Evolutionary conservation across 2,888 invertebrate genomes (phyloP), one percentile per base, ranked within the genome.

Genomic region (Temnothorax unifasciatus): DNA sequence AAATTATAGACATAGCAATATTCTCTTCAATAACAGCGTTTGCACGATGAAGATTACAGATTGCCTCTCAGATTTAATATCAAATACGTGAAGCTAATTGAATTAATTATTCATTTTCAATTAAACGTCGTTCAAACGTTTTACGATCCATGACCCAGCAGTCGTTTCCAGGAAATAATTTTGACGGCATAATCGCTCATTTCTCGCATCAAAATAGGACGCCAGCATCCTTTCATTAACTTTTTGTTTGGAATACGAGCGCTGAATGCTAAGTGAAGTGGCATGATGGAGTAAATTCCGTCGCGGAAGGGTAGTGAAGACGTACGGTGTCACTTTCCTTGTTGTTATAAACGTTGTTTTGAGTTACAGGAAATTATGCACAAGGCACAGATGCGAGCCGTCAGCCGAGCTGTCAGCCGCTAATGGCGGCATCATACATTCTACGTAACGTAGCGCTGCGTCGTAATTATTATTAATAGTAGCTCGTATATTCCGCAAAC

Each of bases 391-490:
- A 71, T 87, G 68, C 66, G 52, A 61, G 15, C 64, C 66, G 74
- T 75, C 54, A 59, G 63, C 25, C 41, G 25, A 52, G 54, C 77
- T 77, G 76, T 73, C 77, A 57, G 71, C 59, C 83, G 66, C 77
- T 85, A 83, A 85, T 85, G 71, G 76, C 68, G n/a, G 38, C 66
- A 63, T 84, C 69, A 61, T 71, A 64, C 71, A 64, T 79, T 66
- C 63, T 21, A 52, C 63, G 63, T 54, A 77, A 79, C 59, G 57
- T 54, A 83, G 63, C 54, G 63, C 47, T 13, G 63, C 57, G 44
- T 61, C 63, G 76, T 61, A 83, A 66, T 79, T 75, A 83, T 68
- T 83, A 75, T 83, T 79, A 79, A 79, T 79, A 79, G 73, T 71
- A 41, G 47, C 79, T 69, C 71, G 79, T 79, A 69, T 69, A 79